Conservation (phyloP, 1,140 invertebrate species). For the Aplysia californica region DNA sequence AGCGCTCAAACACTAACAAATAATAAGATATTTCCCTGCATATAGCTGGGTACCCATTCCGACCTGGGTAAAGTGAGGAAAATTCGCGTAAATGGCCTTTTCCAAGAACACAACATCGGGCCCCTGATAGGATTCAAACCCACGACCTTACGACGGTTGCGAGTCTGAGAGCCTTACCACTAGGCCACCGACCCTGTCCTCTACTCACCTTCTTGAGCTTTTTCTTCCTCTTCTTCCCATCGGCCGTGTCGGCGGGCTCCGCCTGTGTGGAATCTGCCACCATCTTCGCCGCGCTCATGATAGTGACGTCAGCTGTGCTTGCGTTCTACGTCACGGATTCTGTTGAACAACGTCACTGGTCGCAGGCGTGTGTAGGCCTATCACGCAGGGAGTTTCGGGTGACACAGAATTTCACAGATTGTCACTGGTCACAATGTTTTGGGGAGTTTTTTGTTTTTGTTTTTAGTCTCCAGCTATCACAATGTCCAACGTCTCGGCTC, state of each 20-base stretch:
- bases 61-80: too few relatives aligned
- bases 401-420: not conserved
- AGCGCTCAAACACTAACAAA: too few relatives aligned
- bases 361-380: not conserved
- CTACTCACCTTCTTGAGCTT: slow-evolving; percentile 24
- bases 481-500: too few relatives aligned
- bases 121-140: too few relatives aligned
- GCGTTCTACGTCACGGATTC: not conserved
- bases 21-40: too few relatives aligned
- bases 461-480: not conserved
- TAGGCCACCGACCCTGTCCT: too few relatives aligned
- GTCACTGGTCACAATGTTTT: not conserved
- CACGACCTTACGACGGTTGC: too few relatives aligned
- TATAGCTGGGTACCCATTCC: too few relatives aligned
- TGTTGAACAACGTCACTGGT: not conserved
- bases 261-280: slow-evolving; percentile 55
- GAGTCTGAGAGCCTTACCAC: too few relatives aligned
- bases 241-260: slow-evolving; percentile 24
- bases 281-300: slow-evolving; percentile 56
- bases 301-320: not conserved
- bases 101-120: too few relatives aligned
- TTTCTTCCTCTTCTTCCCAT: slow-evolving; percentile 39
- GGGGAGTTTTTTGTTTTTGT: not conserved
- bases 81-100: too few relatives aligned
- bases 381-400: not conserved